Base-by-base conservation (phyloP, 1,140 invertebrate species). In the Amphibalanus amphitrite region DNA sequence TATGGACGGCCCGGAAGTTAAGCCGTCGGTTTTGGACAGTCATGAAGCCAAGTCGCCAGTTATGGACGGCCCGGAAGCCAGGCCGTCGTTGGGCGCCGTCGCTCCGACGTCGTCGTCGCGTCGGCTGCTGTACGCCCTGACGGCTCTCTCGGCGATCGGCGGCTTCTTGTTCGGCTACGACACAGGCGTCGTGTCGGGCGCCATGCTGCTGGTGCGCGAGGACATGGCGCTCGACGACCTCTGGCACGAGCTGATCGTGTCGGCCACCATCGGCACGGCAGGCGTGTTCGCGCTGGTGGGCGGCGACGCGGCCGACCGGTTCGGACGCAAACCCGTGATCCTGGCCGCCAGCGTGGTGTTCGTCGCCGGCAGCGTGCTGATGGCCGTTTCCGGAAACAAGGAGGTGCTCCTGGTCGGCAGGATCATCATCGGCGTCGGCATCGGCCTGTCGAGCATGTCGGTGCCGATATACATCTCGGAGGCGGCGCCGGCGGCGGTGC, bases 101-200 rank as follows among this genome's bases (percentile, higher is more conserved):
- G n/a, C n/a, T n/a, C n/a, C n/a, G n/a, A n/a, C n/a, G n/a, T n/a
- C n/a, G n/a, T n/a, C n/a, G 38, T 38, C 38, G 38, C 38, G 38
- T 6, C 6, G 6, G 38, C 38, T 38, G 71, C 72, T 71, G 65
- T 65, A 72, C 64, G 67, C 72, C 10, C 75, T 84, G 68, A 79
- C 84, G 68, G 73, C 81, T 69, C 78, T 85, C 67, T 81, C 84
- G 30, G 84, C 83, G 23, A 80, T 87, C 20, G 87, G 86, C 26
- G 86, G 86, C 13, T 87, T 87, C 76, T 79, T 88, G 4, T 87
- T 88, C 76, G 86, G 86, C 29, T 87, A 88, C 78, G 38, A 38
- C 17, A n/a, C n/a, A n/a, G n/a, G n/a, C n/a, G n/a, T n/a, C n/a
- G n/a, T n/a, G n/a, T n/a, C n/a, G n/a, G n/a, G n/a, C n/a, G n/a